Conservation (phyloP, 2,797 vertebrate genomes). For the Oreochromis mossambicus region DNA sequence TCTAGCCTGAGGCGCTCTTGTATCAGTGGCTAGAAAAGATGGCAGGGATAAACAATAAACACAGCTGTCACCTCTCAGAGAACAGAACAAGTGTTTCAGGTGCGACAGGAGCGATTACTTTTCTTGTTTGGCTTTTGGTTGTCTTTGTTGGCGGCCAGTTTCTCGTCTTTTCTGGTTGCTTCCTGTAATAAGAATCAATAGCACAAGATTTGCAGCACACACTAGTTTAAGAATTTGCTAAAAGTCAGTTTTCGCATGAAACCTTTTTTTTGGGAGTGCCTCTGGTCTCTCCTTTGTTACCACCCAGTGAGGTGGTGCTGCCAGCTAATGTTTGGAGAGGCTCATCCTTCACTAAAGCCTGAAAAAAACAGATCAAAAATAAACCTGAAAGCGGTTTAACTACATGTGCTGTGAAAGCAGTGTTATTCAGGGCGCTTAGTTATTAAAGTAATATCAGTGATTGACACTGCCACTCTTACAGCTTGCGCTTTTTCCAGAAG, state of each 20-base stretch:
- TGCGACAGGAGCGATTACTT: conserved; percentile 23
- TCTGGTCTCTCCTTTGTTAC: conserved; percentile 67
- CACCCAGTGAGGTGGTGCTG: conserved; percentile 38
- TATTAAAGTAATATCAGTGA: background rate
- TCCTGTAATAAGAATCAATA: conserved; percentile 46
- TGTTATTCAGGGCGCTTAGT: background rate
- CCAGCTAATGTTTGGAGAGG: conserved; percentile 10
- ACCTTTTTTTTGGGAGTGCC: conserved; percentile 72
- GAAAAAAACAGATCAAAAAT: background rate
- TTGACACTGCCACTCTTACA: conserved; percentile 34
- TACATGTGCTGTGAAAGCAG: background rate
- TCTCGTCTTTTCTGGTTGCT: conserved; percentile 63
- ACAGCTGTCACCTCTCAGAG: background rate
- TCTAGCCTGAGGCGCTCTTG: conserved; percentile 44
- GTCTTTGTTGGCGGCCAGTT: conserved; percentile 50
- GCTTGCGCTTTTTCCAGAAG: conserved; percentile 59
- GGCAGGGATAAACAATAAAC: background rate
- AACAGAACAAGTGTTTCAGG: background rate
- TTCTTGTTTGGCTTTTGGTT: conserved; percentile 51
- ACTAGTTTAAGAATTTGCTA: background rate
- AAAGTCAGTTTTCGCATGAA: background rate
- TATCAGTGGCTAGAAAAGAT: conserved; percentile 38
- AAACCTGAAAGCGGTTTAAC: background rate
- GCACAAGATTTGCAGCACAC: background rate
- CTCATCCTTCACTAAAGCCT: conserved; percentile 32